Percentiles rank a stretch among this genome's conserved stretches.
phyloP scores from a whole-genome alignment of 2,797 vertebrate species.

The Microctenopoma stevenorrisi region DNA sequence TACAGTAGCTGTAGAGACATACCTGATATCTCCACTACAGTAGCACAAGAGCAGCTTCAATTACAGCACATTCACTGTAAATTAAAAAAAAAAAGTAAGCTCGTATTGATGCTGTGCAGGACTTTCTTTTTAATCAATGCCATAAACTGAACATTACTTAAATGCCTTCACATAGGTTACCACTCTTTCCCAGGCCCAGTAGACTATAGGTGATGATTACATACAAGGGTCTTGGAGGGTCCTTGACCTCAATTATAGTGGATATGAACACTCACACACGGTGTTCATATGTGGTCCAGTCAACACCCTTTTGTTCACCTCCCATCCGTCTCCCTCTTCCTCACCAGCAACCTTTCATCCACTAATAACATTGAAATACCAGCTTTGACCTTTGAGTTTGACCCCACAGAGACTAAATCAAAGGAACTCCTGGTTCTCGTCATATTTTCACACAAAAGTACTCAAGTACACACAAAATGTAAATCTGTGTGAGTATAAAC shows the following conservation, averaged over 20 bases:
- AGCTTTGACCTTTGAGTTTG: conserved; percentile 54
- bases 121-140: neutral
- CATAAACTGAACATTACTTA: neutral
- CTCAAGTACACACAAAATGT: too few species aligned
- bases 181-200: conserved; percentile 53
- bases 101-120: neutral
- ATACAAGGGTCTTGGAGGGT: conserved; percentile 40
- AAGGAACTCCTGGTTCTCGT: neutral
- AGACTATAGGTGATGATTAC: conserved; percentile 32
- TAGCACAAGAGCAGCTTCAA: neutral
- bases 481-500: too few species aligned
- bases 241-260: conserved; percentile 45
- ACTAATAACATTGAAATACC: conserved; percentile 71
- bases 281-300: conserved; percentile 10
- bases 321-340: conserved; percentile 30
- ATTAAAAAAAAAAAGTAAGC: neutral
- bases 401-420: conserved; percentile 4
- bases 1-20: too few species aligned
- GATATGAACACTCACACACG: conserved; percentile 24
- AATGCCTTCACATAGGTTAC: neutral
- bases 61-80: neutral
- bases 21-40: too few species aligned
- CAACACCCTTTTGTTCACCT: conserved; percentile 19
- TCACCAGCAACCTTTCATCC: conserved; percentile 65
- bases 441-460: neutral